Evolutionary conservation across 2,888 invertebrate genomes (phyloP).

Genomic region (Parasteatoda lunata): DNA sequence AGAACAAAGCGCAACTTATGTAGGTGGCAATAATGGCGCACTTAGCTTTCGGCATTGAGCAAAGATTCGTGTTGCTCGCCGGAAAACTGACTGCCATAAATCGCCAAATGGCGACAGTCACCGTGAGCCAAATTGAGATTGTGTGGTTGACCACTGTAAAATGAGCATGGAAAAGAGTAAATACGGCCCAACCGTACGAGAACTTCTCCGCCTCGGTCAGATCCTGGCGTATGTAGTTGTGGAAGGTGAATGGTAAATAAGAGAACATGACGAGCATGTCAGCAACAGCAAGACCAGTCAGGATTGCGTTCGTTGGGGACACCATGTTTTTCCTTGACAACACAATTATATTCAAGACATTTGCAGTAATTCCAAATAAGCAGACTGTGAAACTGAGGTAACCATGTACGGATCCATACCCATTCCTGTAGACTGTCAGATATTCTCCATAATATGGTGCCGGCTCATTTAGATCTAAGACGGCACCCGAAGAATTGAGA

Average conservation of each 20-base stretch:
- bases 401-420: conserved; percentile 86
- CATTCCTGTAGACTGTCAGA: conserved; percentile 77
- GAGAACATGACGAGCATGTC: conserved; percentile 92
- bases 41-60: conserved; percentile 85
- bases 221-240: conserved; percentile 80
- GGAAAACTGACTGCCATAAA: conserved; percentile 81
- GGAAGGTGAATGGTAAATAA: conserved; percentile 91
- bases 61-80: conserved; percentile 73
- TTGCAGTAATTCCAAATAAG: conserved; percentile 90
- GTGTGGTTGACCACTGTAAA: conserved; percentile 92
- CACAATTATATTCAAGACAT: conserved; percentile 92
- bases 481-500: conserved; percentile 15
- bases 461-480: conserved; percentile 24
- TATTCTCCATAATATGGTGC: conserved; percentile 68
- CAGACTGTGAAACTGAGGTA: conserved; percentile 90
- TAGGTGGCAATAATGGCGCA: conserved; percentile 86
- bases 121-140: conserved; percentile 93
- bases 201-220: conserved; percentile 59
- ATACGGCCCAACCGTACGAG: conserved; percentile 87
- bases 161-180: conserved; percentile 91
- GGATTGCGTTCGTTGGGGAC: conserved; percentile 93
- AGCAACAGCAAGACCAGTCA: conserved; percentile 88
- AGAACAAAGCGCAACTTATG: conserved; percentile 86
- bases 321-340: conserved; percentile 90
- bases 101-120: conserved; percentile 93